phyloP scores from a whole-genome alignment of 2,797 vertebrate species.

The Rhynchotus rufescens region DNA sequence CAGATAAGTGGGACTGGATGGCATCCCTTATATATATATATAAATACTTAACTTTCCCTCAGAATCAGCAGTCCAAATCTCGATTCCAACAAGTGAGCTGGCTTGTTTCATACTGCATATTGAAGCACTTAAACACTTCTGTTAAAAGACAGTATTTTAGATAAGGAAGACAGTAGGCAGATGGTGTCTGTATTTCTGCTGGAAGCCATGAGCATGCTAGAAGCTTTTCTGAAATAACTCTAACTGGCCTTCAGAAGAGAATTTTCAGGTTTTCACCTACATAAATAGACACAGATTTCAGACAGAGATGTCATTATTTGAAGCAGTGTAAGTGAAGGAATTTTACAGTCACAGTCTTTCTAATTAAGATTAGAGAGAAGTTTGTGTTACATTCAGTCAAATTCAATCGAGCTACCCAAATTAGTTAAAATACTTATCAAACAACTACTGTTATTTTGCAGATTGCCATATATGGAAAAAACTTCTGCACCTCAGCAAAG shows the following conservation, averaged over 20 bases:
- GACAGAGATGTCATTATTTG: background rate
- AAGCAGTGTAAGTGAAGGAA: background rate
- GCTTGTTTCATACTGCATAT: background rate
- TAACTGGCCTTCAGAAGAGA: background rate
- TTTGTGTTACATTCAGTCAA: background rate
- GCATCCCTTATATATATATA: background rate
- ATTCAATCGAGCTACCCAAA: background rate
- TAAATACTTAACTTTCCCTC: background rate
- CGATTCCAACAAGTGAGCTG: background rate
- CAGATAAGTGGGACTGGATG: background rate
- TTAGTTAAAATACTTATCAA: background rate
- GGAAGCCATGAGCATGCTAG: background rate
- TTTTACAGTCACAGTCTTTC: background rate
- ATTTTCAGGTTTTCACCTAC: background rate
- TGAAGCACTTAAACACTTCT: background rate
- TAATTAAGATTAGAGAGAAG: background rate
- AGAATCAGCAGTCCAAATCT: background rate
- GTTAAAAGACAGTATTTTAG: background rate
- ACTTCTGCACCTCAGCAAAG: constrained; percentile 93
- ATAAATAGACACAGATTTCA: background rate
- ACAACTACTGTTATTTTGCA: constrained; percentile 72
- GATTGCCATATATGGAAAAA: constrained; percentile 97
- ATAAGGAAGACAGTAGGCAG: background rate
- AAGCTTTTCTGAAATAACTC: background rate
- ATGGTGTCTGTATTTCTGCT: background rate